Evolutionary conservation across 2,113 vertebrate species (phyloP).

Genomic region (Perca flavescens): DNA sequence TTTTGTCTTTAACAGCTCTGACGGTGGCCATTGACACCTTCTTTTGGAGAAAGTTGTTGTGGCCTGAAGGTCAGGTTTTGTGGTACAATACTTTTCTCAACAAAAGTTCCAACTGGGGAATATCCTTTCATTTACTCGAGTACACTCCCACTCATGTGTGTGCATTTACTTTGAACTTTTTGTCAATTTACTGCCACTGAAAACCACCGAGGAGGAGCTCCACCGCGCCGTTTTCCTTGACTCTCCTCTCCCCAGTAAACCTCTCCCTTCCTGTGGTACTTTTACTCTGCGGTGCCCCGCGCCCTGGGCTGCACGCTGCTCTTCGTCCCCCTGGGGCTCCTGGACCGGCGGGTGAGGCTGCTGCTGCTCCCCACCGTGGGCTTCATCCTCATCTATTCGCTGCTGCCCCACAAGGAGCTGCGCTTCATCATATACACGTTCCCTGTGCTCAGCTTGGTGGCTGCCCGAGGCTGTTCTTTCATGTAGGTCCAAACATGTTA

Average conservation of each 20-base stretch:
- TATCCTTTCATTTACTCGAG: constrained; percentile 88
- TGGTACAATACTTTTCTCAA: constrained; percentile 97
- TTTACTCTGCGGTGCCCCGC: constrained; percentile 94
- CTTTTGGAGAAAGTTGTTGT: constrained; percentile 91
- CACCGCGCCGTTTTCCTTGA: constrained; percentile 83
- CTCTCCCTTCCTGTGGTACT: constrained; percentile 95
- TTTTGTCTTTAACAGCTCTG: constrained; percentile 82
- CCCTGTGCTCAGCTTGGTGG: constrained; percentile 90
- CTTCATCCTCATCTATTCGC: constrained; percentile 92
- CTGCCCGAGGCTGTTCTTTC: constrained; percentile 90
- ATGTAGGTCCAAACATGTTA: constrained; percentile 84
- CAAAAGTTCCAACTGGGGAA: constrained; percentile 96
- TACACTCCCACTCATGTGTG: background rate
- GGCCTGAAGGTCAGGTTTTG: constrained; percentile 96
- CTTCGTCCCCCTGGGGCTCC: constrained; percentile 89
- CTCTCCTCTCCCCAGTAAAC: constrained; percentile 84
- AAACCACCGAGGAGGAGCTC: background rate
- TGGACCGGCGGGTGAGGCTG: constrained; percentile 85
- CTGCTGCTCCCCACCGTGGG: constrained; percentile 86
- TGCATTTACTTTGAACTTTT: background rate
- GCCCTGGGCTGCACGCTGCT: constrained; percentile 90
- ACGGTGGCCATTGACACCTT: constrained; percentile 91
- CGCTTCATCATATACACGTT: constrained; percentile 96
- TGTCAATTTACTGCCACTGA: background rate
- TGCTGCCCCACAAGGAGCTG: constrained; percentile 96